Conservation (phyloP, 53 echinoderm and acorn worm species). For the Mesocentrotus franciscanus region DNA sequence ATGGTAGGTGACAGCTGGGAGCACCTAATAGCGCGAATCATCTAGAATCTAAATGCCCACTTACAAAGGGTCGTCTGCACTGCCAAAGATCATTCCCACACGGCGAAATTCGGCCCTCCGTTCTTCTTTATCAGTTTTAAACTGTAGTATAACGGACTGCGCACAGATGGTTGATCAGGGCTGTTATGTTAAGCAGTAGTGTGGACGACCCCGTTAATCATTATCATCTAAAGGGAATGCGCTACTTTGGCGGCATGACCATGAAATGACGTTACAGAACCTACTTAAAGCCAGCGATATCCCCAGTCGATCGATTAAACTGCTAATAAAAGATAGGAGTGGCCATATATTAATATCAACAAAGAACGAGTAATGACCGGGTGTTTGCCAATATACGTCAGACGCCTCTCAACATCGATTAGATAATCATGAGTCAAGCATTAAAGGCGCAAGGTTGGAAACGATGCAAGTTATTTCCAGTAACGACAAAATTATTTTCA, state of each 20-base stretch:
- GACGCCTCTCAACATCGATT: slow-evolving; percentile 34
- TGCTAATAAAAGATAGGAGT: not conserved
- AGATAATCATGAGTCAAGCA: not conserved
- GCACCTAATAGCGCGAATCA: slow-evolving; percentile 36
- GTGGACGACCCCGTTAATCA: not conserved
- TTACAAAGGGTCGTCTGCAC: not conserved
- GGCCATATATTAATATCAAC: slow-evolving; percentile 46
- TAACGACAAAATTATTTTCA: not conserved
- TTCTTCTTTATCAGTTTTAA: not conserved
- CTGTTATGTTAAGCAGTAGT: not conserved
- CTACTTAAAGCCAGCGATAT: not conserved
- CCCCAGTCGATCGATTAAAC: slow-evolving; percentile 11
- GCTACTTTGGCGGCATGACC: not conserved
- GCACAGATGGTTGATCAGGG: not conserved
- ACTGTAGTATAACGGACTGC: not conserved
- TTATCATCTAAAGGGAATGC: not conserved
- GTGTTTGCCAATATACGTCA: slow-evolving; percentile 8
- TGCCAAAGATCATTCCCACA: not conserved
- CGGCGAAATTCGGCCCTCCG: not conserved
- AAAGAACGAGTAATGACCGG: not conserved
- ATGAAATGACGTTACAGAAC: slow-evolving; percentile 23
- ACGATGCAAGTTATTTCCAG: not conserved
- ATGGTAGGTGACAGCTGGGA: slow-evolving; percentile 5
- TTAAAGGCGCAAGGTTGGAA: not conserved
- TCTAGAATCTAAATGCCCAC: not conserved